Evolutionary conservation across 2,113 vertebrate species (phyloP).

Genomic region (Mastomys natalensis): DNA sequence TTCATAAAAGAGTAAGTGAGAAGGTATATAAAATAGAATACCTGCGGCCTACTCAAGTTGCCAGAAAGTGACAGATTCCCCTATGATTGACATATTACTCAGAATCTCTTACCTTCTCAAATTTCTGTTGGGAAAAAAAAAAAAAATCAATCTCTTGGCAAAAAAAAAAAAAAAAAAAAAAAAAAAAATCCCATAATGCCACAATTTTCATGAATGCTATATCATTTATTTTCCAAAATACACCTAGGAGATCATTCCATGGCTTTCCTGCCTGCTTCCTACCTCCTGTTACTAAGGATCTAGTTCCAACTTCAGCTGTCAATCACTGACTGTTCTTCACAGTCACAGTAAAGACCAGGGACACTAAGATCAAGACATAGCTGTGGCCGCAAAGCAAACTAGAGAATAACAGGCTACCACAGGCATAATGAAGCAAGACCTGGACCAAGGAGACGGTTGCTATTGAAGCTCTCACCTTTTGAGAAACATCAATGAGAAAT

Average conservation of each 20-base stretch:
- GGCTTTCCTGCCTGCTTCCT: background rate
- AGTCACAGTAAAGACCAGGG: too few species aligned
- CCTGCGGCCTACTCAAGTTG: slow-evolving; percentile 73
- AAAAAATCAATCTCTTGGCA: slow-evolving; percentile 11
- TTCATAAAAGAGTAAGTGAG: slow-evolving; percentile 71
- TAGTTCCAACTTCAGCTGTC: background rate
- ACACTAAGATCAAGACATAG: background rate
- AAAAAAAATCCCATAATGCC: slow-evolving; percentile 29
- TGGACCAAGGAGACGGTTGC: background rate
- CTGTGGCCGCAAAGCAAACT: too few species aligned
- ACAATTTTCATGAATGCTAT: background rate
- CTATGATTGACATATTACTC: slow-evolving; percentile 68
- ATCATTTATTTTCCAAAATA: slow-evolving; percentile 46
- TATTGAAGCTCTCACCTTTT: background rate
- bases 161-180: background rate
- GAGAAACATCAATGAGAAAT: background rate
- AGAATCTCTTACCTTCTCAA: slow-evolving; percentile 67
- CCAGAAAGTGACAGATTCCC: slow-evolving; percentile 70
- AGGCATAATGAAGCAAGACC: background rate
- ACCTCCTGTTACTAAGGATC: background rate
- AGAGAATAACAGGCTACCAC: background rate
- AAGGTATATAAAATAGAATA: slow-evolving; percentile 46
- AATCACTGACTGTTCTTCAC: background rate
- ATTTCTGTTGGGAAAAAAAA: slow-evolving; percentile 44
- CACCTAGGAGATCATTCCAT: background rate